Percentiles rank a stretch among this genome's conserved stretches.
phyloP scores from a whole-genome alignment of 2,888 invertebrate genomes.

The Anthophora plumipes region DNA sequence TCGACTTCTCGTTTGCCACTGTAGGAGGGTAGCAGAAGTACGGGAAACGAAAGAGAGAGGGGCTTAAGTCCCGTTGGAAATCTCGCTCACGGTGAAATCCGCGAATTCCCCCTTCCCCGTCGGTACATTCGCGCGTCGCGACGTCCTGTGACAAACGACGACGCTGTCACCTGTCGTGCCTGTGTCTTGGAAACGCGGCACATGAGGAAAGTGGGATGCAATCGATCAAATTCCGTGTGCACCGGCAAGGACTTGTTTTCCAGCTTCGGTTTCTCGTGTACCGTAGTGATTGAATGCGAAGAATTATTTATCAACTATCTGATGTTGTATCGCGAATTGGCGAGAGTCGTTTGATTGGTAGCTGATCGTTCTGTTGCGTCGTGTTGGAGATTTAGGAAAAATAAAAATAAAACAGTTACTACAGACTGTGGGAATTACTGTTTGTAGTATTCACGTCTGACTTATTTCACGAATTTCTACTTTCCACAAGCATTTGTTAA shows the following conservation, averaged over 20 bases:
- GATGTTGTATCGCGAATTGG: too few species aligned
- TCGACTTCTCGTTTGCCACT: not conserved
- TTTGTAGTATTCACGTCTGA: too few species aligned
- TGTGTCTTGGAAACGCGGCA: constrained; percentile 13
- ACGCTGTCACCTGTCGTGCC: constrained; percentile 55
- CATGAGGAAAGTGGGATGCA: constrained; percentile 51
- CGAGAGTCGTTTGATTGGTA: too few species aligned
- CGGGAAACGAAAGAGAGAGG: not conserved
- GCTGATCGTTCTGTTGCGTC: too few species aligned
- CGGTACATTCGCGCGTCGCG: constrained; percentile 50
- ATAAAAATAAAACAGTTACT: too few species aligned
- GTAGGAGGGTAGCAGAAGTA: not conserved
- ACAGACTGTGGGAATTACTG: too few species aligned
- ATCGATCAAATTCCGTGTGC: constrained; percentile 71
- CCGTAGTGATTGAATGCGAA: too few species aligned
- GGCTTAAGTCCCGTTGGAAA: constrained; percentile 35
- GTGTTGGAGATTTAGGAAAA: too few species aligned
- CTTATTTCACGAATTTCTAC: too few species aligned
- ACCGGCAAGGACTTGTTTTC: not conserved
- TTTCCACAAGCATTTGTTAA: too few species aligned
- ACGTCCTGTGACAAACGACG: constrained; percentile 76
- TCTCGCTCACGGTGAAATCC: constrained; percentile 53
- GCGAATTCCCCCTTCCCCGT: constrained; percentile 52
- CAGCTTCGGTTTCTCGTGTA: too few species aligned
- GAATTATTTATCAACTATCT: too few species aligned